Evolutionary conservation across 2,888 invertebrate species (phyloP), one percentile per base, ranked within the genome.

Genomic region (Hypolimnas misippus): DNA sequence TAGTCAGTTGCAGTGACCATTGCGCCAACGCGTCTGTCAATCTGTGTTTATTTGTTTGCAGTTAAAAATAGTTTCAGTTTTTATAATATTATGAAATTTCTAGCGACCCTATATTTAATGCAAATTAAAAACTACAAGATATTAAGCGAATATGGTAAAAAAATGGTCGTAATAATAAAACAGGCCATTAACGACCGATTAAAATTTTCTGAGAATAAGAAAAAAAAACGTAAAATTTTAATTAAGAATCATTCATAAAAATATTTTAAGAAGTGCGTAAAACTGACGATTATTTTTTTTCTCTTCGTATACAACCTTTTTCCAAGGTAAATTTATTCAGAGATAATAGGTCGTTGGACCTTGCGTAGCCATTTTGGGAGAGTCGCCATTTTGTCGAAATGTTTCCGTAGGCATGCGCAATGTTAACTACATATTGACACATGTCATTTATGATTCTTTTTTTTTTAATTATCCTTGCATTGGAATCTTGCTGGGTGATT

Each of bases 331-430:
- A 71, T 33, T 74, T 46, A n/a, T 49, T 29, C 49, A 49, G 7
- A 49, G 49, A 74, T 76, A 78, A 76, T 79, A 72, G 83, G 79
- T 79, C 83, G 74, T 74, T 76, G 78, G 82, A 78, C 85, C 80
- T 82, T 78, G 79, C 63, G 49, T 14, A 44, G 29, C 72, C 72
- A 71, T 72, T 71, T 72, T 64, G 61, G 63, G 72, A 46, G 56
- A 52, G 54, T 62, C 68, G 70, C 67, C 70, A 70, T 71, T 65
- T 69, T 69, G 49, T 64, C 54, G 57, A 65, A 67, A 68, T 56
- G 56, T 64, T 71, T 67, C 69, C 70, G 71, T 63, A 66, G 67
- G 70, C 25, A 38, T 16, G 33, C n/a, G 44, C 44, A 46, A 46
- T 21, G 44, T 46, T 46, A 46, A 21, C 5, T 19, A 21, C 44